phyloP scores from a whole-genome alignment of 2,113 vertebrate genomes.

The Spea bombifrons region DNA sequence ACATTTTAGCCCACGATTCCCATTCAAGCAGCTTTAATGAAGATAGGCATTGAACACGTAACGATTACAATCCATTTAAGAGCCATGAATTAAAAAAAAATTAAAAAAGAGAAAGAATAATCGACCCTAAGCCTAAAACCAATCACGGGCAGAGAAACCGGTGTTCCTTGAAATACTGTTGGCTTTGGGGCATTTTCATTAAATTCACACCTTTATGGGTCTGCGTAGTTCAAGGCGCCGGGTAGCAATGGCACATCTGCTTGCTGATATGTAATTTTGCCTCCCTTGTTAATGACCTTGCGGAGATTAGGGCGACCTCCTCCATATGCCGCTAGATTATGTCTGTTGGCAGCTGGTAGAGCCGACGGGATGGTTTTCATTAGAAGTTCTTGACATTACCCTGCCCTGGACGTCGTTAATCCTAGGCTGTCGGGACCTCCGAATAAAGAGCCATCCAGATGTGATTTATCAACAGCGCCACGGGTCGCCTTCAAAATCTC shows the following conservation, averaged over 20 bases:
- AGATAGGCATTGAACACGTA: background rate
- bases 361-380: constrained; percentile 65
- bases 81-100: background rate
- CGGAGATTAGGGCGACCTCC: constrained; percentile 64
- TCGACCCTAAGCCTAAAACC: background rate
- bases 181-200: background rate
- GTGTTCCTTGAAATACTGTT: background rate
- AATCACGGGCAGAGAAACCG: background rate
- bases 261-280: constrained; percentile 56
- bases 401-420: constrained; percentile 67
- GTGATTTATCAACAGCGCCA: constrained; percentile 61
- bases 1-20: background rate
- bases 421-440: constrained; percentile 63
- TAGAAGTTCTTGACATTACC: constrained; percentile 63
- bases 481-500: constrained; percentile 52
- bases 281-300: constrained; percentile 62
- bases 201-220: background rate
- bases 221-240: background rate
- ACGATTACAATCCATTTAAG: background rate
- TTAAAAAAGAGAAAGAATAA: background rate
- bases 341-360: constrained; percentile 64
- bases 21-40: background rate
- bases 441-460: constrained; percentile 58
- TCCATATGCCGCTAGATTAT: constrained; percentile 68
- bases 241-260: constrained; percentile 59